Evolutionary conservation across 2,797 vertebrate species (phyloP).

Genomic region (Naso thynnoides): DNA sequence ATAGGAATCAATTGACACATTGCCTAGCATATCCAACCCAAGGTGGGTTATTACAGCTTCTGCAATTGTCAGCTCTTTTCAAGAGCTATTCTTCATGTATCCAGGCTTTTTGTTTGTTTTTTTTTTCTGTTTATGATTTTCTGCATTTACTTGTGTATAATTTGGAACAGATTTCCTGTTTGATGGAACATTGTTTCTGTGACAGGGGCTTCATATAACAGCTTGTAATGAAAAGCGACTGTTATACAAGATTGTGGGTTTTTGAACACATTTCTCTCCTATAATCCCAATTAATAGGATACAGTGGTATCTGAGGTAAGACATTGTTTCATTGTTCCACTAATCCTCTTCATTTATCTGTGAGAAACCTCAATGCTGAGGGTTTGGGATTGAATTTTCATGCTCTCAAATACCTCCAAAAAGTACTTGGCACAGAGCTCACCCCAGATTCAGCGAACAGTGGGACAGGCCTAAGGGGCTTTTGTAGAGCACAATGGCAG

Average conservation of each 20-base stretch:
- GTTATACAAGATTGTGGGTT: constrained; percentile 53
- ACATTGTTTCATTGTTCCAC: constrained; percentile 79
- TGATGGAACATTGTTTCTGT: constrained; percentile 49
- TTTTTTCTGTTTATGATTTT: constrained; percentile 43
- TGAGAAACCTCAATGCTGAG: constrained; percentile 77
- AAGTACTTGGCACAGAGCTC: constrained; percentile 77
- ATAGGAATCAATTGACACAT: constrained; percentile 85
- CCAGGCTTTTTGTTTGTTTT: constrained; percentile 10
- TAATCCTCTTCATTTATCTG: constrained; percentile 83
- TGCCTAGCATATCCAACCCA: constrained; percentile 77
- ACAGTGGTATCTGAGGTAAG: constrained; percentile 74
- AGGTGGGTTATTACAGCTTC: constrained; percentile 76
- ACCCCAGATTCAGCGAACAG: constrained; percentile 77
- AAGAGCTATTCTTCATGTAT: constrained; percentile 61
- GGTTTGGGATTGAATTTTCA: constrained; percentile 83
- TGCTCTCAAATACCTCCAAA: constrained; percentile 80
- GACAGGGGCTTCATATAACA: constrained; percentile 49
- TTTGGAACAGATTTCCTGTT: constrained; percentile 44
- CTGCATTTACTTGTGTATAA: constrained; percentile 47
- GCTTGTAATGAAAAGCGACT: constrained; percentile 42
- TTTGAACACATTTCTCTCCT: constrained; percentile 60
- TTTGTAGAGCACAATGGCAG: constrained; percentile 80
- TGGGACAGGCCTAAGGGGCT: constrained; percentile 78
- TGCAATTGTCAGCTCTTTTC: constrained; percentile 74
- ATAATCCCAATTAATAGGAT: constrained; percentile 82